These are phyloP conservation scores for Linnaemya tessellans DNA, from an alignment of 2,888 invertebrate genomes.

Conservation along the genomic window DNA sequence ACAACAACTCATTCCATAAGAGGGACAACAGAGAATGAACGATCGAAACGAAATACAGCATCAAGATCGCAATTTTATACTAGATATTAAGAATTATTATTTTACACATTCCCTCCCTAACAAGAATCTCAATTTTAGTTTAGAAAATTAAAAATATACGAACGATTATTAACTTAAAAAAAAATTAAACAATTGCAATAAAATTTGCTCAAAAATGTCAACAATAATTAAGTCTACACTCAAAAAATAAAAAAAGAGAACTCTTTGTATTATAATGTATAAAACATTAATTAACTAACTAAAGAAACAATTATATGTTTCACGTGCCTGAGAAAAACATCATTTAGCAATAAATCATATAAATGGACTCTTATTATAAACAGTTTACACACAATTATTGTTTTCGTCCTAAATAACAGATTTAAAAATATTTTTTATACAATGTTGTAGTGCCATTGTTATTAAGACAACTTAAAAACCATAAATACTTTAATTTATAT, in stretches of 20 bases:
- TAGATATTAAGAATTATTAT: slow-evolving; percentile 72
- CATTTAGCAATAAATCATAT: slow-evolving; percentile 64
- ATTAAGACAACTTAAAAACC: slow-evolving; percentile 37
- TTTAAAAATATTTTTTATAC: slow-evolving; percentile 67
- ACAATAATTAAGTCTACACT: slow-evolving; percentile 22
- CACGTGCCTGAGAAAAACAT: slow-evolving; percentile 68
- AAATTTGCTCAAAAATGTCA: slow-evolving; percentile 57
- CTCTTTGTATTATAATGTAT: slow-evolving; percentile 48
- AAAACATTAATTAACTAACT: slow-evolving; percentile 20
- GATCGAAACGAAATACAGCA: slow-evolving; percentile 75
- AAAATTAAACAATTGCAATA: background rate
- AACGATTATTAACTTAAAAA: slow-evolving; percentile 10
- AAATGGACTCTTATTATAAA: slow-evolving; percentile 49
- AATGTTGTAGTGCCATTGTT: slow-evolving; percentile 70
- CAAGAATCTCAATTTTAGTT: slow-evolving; percentile 63
- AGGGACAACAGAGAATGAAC: slow-evolving; percentile 73
- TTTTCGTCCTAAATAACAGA: background rate
- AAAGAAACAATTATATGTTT: slow-evolving; percentile 63
- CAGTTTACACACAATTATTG: slow-evolving; percentile 24
- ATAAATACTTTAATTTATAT: slow-evolving; percentile 29
- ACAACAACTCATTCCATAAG: slow-evolving; percentile 59
- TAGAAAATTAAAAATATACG: background rate
- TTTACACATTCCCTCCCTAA: slow-evolving; percentile 39
- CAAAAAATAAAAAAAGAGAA: background rate
- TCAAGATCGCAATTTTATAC: slow-evolving; percentile 78